Evolutionary conservation across 2,113 vertebrate species (phyloP), one percentile per base, ranked within the genome.

Genomic region (Phalacrocorax carbo): DNA sequence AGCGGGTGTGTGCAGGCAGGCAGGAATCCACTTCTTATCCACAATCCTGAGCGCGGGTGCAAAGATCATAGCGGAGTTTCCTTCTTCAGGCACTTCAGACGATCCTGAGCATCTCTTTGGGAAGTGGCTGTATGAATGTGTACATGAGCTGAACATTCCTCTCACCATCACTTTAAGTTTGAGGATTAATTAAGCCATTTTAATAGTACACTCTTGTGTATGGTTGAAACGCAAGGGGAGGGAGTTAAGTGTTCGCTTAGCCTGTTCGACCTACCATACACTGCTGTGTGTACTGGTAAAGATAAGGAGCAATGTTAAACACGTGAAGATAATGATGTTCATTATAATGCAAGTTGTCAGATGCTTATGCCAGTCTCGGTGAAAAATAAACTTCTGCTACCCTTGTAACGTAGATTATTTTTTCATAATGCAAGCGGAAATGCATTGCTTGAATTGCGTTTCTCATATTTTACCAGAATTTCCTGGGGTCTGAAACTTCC

Each of bases 31-130:
- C 49, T 54, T 38, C n/a, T 81, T 17, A 30, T 5, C 71, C n/a
- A 3, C 3, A 0, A 4, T 21, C 69, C 26, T 34, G 34, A 49
- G 49, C 10, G 12, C 0, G 0, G 13, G 17, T 44, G 9, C n/a
- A 26, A 32, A 61, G 42, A 4, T 29, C 42, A 15, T 13, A 27
- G 44, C 12, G 26, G 38, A n/a, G 42, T 55, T 92, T 49, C 72
- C 88, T 82, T 76, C 77, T 82, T 69, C 54, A 42, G 40, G 55
- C 22, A 11, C 75, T 72, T 79, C 48, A 46, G 52, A 80, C 69
- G 66, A 54, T 34, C 23, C 88, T 26, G 60, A 40, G 26, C 34
- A 32, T 66, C 49, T 82, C 54, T 77, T 73, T 11, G 90, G 85
- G 68, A 93, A 83, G 68, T 30, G 62, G 19, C 7, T 69, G 49